Evolutionary conservation across 2,888 invertebrate species (phyloP), one percentile per base, ranked within the genome.

Genomic region (Thyatira batis): DNA sequence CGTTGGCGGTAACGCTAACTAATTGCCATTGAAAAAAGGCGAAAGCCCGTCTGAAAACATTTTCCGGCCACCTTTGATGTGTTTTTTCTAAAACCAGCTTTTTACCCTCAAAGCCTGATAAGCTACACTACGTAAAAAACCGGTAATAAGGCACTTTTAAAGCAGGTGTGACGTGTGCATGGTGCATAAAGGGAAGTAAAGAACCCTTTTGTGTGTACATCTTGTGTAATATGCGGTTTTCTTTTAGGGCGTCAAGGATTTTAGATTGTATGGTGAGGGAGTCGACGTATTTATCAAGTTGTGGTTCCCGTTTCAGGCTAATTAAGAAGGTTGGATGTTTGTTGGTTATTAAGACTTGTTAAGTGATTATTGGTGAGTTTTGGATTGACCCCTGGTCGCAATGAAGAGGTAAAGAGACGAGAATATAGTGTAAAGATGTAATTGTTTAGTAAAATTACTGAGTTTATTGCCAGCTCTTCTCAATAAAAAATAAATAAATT

Each of bases 21-120:
- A 93, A 92, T 92, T 93, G 92, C 92, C 92, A 93, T 92, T 92
- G 86, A 92, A 91, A 91, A 92, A 92, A 92, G 92, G 92, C 89
- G 92, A 92, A 90, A 92, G 73, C 82, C 88, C 87, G 84, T 80
- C 87, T 87, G 85, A 87, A 89, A 91, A 90, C 89, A 87, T 89
- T 89, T 82, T 80, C 80, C 77, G 71, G 68, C 74, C 69, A 71
- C 78, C 88, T 91, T 92, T 92, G 91, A 90, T 84, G 86, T 89
- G 85, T 84, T 39, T 87, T 86, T 85, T 79, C 69, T 74, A 75
- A 82, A 84, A 80, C 69, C 67, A 66, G 69, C 78, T 78, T 82
- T 82, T 86, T 84, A 74, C 81, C 76, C 72, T 79, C 78, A 77
- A 80, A 84, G 80, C 80, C 82, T 90, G 90, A 89, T 90, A 91